These are phyloP conservation scores for Ylistrum balloti DNA, from an alignment of 1,140 invertebrate species.

Conservation along the genomic window DNA sequence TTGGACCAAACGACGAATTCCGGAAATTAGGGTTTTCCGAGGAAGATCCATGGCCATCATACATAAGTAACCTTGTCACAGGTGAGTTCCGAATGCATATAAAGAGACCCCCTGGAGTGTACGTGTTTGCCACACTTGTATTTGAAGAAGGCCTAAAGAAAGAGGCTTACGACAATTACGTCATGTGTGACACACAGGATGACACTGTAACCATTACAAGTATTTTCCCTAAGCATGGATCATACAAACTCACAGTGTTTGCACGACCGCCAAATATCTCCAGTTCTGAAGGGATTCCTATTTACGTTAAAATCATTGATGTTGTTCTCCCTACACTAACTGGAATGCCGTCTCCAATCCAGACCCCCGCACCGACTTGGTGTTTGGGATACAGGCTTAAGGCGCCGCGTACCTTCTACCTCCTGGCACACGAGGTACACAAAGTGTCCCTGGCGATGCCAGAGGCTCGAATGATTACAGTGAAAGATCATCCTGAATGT, in stretches of 20 bases:
- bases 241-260: conserved; percentile 60
- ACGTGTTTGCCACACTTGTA: conserved; percentile 52
- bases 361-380: conserved; percentile 51
- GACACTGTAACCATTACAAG: conserved; percentile 51
- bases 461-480: conserved; percentile 48
- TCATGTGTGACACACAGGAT: conserved; percentile 55
- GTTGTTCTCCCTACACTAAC: conserved; percentile 60
- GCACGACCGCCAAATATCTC: conserved; percentile 41
- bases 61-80: conserved; percentile 66
- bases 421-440: conserved; percentile 49
- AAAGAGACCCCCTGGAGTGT: conserved; percentile 53
- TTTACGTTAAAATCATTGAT: conserved; percentile 61
- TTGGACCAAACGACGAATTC: conserved; percentile 65
- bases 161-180: conserved; percentile 55
- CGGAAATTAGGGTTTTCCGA: conserved; percentile 61
- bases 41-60: conserved; percentile 59
- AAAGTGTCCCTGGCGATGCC: conserved; percentile 55
- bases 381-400: conserved; percentile 59
- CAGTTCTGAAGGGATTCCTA: conserved; percentile 47
- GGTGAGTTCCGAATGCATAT: conserved; percentile 68
- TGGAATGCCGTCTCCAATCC: conserved; percentile 54
- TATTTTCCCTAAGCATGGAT: conserved; percentile 59
- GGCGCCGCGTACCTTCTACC: conserved; percentile 52
- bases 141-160: conserved; percentile 58
- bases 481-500: conserved; percentile 62